Conservation (phyloP, 2,113 vertebrate genomes). For the Antigone vipio region DNA sequence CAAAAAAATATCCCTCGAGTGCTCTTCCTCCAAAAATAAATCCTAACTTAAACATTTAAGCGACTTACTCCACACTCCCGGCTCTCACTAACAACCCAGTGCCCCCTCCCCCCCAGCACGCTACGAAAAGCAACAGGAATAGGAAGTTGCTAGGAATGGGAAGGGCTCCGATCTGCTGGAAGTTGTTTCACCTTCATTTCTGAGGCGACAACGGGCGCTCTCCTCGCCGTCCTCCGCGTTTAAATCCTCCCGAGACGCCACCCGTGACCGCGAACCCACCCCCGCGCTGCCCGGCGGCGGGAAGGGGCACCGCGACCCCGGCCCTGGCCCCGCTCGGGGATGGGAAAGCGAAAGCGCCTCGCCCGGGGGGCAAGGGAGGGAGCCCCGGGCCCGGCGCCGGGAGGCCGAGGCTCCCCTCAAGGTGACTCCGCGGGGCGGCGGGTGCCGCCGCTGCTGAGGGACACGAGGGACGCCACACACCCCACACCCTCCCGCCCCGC, state of each 20-base stretch:
- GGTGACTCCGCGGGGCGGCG: background rate
- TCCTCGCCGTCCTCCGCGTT: background rate
- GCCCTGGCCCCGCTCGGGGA: background rate
- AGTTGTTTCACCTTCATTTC: background rate
- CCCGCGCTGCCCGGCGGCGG: background rate
- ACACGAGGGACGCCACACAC: background rate
- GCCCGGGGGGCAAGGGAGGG: background rate
- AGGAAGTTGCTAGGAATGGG: background rate
- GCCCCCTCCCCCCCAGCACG: background rate
- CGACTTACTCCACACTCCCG: background rate
- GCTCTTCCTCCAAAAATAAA: background rate
- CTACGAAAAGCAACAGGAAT: background rate
- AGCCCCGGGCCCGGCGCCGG: background rate
- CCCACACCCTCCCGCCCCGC: background rate
- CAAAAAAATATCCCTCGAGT: background rate
- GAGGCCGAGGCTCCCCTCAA: conserved; percentile 27
- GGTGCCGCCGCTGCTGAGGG: background rate
- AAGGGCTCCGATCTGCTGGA: background rate
- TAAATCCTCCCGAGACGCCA: too few species aligned
- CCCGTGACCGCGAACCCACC: too few species aligned
- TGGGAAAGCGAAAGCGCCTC: background rate
- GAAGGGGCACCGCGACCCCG: background rate
- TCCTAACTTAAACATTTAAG: background rate
- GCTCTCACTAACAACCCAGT: background rate
- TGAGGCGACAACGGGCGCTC: background rate